phyloP scores from a whole-genome alignment of 2,797 vertebrate genomes.

The Neosilurus mollespiculum region DNA sequence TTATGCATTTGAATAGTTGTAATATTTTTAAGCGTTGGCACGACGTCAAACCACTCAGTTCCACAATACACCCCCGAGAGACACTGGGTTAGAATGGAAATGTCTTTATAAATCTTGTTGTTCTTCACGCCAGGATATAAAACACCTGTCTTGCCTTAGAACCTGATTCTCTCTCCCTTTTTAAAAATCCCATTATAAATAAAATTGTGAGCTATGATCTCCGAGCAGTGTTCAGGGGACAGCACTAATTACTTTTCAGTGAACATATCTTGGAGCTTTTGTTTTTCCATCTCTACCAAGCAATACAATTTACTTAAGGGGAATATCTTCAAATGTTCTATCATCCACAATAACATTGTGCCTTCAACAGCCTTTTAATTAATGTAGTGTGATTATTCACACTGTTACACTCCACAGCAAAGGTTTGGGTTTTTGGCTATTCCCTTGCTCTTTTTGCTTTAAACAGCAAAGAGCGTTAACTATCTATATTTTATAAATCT shows the following conservation, averaged over 20 bases:
- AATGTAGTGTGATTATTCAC: conserved; percentile 23
- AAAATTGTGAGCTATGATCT: conserved; percentile 18
- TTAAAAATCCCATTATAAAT: conserved; percentile 18
- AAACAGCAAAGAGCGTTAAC: conserved; percentile 10
- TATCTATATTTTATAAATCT: conserved; percentile 16
- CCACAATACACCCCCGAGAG: conserved; percentile 1
- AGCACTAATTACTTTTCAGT: conserved; percentile 1
- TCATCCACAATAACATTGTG: conserved; percentile 17
- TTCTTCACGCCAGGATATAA: conserved; percentile 13
- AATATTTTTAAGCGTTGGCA: conserved; percentile 29
- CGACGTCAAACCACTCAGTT: conserved; percentile 14
- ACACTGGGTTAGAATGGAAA: conserved; percentile 17
- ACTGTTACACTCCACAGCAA: conserved; percentile 12
- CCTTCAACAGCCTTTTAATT: conserved; percentile 11
- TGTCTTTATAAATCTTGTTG: conserved; percentile 5
- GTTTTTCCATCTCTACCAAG: conserved; percentile 10
- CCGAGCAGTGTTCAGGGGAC: not conserved
- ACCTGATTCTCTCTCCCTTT: not conserved
- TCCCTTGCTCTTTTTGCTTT: conserved; percentile 23
- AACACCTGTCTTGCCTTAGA: conserved; percentile 27
- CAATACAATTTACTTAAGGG: conserved; percentile 7
- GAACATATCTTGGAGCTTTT: conserved; percentile 10
- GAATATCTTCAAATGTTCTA: conserved; percentile 6
- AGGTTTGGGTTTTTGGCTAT: not conserved
- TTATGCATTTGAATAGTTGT: conserved; percentile 16